Conservation (phyloP, 35 echinoderm and acorn worm genomes). For the Apostichopus japonicus region DNA sequence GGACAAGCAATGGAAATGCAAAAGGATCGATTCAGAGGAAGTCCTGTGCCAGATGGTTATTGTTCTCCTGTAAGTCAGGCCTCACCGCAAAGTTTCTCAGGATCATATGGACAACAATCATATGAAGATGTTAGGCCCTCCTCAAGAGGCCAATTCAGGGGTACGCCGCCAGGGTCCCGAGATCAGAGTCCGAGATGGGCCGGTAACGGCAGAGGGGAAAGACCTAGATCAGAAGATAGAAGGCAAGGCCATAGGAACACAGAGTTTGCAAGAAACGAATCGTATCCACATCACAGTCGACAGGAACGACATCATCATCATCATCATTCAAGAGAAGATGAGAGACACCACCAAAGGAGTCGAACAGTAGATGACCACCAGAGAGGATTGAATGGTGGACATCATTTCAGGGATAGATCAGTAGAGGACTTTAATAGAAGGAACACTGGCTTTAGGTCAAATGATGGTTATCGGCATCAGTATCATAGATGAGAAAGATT, state of each 20-base stretch:
- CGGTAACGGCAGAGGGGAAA: background rate
- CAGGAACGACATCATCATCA: background rate
- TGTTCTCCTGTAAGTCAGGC: background rate
- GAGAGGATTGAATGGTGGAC: conserved; percentile 15
- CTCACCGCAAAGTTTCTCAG: background rate
- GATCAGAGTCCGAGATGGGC: conserved; percentile 19
- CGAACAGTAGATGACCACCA: conserved; percentile 25
- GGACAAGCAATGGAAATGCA: background rate
- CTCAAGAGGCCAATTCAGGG: conserved; percentile 25
- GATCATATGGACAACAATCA: background rate
- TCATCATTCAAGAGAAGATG: conserved; percentile 1
- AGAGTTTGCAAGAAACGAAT: background rate
- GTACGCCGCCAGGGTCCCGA: background rate
- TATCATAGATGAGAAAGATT: background rate
- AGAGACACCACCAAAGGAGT: background rate
- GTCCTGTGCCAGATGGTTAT: background rate
- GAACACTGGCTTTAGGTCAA: background rate
- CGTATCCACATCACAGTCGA: background rate
- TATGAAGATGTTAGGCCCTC: background rate
- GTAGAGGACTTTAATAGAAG: background rate
- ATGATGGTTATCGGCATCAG: background rate
- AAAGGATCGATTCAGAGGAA: background rate
- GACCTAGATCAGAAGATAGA: background rate
- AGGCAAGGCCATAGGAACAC: background rate
- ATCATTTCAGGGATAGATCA: background rate